Evolutionary conservation across 2,113 vertebrate genomes (phyloP).

Genomic region (Platichthys flesus): DNA sequence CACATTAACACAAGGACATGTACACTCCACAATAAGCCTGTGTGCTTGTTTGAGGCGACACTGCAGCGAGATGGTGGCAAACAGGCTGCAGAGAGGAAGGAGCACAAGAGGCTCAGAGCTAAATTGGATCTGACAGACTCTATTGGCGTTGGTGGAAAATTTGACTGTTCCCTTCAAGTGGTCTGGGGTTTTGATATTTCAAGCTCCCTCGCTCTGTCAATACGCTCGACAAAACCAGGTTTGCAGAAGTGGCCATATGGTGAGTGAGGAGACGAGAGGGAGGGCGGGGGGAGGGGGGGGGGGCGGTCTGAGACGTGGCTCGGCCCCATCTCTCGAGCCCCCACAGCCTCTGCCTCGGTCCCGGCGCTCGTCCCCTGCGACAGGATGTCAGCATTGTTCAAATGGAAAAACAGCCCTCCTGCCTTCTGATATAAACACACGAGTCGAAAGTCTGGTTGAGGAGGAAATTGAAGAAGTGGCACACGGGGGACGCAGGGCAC

Average conservation of each 20-base stretch:
- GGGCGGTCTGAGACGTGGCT: constrained; percentile 1
- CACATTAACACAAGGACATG: constrained; percentile 13
- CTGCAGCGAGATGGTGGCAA: constrained; percentile 35
- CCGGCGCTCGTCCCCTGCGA: constrained; percentile 58
- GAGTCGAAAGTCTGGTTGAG: constrained; percentile 63
- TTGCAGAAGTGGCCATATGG: constrained; percentile 59
- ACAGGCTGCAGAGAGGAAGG: constrained; percentile 48
- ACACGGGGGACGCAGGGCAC: constrained; percentile 61
- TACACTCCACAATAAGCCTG: constrained; percentile 2
- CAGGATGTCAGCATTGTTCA: constrained; percentile 75
- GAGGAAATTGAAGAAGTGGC: constrained; percentile 74
- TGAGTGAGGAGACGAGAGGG: constrained; percentile 54
- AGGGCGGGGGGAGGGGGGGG: constrained; percentile 6
- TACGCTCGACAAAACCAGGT: constrained; percentile 66
- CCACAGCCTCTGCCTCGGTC: constrained; percentile 33
- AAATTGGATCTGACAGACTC: constrained; percentile 69
- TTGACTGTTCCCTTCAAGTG: constrained; percentile 66
- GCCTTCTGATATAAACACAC: constrained; percentile 70
- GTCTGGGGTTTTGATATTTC: constrained; percentile 60
- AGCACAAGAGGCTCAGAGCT: constrained; percentile 43
- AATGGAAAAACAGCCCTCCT: constrained; percentile 66
- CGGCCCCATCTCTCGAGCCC: constrained; percentile 40
- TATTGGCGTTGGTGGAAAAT: constrained; percentile 68
- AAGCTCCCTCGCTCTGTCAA: constrained; percentile 53
- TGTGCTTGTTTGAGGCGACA: constrained; percentile 40